A percentile compares a stretch with the other conserved stretches of the same genome.
These are phyloP conservation scores for Probosciger aterrimus DNA, from an alignment of 2,113 vertebrate genomes.

Conservation along the genomic window DNA sequence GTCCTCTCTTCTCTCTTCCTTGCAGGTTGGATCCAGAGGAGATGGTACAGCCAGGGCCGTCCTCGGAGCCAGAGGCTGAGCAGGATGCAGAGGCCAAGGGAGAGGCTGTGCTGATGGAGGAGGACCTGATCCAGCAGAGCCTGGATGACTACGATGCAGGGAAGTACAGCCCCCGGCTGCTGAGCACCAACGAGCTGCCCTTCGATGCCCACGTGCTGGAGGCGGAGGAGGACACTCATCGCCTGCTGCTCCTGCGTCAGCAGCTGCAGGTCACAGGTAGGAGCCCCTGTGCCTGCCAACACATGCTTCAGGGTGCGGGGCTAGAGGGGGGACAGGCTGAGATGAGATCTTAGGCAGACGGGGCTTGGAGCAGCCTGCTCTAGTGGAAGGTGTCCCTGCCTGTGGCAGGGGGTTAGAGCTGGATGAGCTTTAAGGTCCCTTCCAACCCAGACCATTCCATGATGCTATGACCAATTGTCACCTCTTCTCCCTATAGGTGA, in stretches of 20 bases:
- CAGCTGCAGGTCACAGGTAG: slow-evolving; percentile 93
- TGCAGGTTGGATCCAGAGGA: slow-evolving; percentile 62
- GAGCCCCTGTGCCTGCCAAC: neutral
- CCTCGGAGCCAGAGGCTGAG: slow-evolving; percentile 53
- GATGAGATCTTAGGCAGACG: neutral
- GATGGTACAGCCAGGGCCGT: slow-evolving; percentile 32
- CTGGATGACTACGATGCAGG: slow-evolving; percentile 92
- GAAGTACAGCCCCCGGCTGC: slow-evolving; percentile 90
- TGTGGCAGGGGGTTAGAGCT: neutral
- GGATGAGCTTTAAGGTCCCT: neutral
- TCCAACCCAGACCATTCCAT: neutral
- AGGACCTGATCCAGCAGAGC: slow-evolving; percentile 97
- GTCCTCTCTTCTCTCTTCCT: neutral
- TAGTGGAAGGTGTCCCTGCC: neutral
- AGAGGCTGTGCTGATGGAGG: slow-evolving; percentile 92
- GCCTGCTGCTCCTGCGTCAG: slow-evolving; percentile 84
- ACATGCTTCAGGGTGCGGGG: accelerated
- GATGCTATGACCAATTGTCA: neutral
- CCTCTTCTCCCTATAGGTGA: slow-evolving; percentile 72
- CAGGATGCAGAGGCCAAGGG: slow-evolving; percentile 48
- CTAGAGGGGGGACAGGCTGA: neutral
- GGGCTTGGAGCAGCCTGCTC: neutral
- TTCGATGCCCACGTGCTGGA: slow-evolving; percentile 89
- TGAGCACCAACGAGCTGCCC: slow-evolving; percentile 84
- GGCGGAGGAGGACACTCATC: slow-evolving; percentile 84